Conservation (phyloP, 2,888 invertebrate species). For the Acronicta alni region DNA sequence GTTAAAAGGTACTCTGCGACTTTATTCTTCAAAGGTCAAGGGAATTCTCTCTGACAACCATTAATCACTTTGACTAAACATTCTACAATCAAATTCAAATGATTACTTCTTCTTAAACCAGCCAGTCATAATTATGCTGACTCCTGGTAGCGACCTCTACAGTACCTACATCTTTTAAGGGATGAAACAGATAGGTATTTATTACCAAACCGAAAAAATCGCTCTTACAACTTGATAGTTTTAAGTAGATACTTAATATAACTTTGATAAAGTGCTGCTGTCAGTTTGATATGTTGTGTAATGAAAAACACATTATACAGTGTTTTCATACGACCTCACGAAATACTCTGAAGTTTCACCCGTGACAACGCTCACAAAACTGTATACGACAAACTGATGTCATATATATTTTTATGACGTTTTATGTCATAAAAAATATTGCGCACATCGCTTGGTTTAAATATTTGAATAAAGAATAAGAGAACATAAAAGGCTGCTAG, state of each 20-base stretch:
- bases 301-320: conserved; percentile 46
- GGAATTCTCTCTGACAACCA: too few relatives aligned
- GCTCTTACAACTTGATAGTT: not conserved
- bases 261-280: conserved; percentile 37
- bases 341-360: conserved; percentile 49
- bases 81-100: too few relatives aligned
- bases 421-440: conserved; percentile 79
- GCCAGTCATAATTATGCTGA: too few relatives aligned
- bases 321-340: conserved; percentile 37
- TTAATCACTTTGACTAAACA: too few relatives aligned
- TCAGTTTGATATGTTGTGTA: conserved; percentile 40
- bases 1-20: too few relatives aligned
- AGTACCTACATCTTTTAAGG: too few relatives aligned
- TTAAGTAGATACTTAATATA: conserved; percentile 5
- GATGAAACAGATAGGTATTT: not conserved
- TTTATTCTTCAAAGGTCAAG: too few relatives aligned
- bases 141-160: too few relatives aligned
- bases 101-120: too few relatives aligned
- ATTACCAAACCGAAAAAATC: not conserved
- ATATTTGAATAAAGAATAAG: conserved; percentile 86
- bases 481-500: conserved; percentile 80
- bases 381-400: conserved; percentile 73
- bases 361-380: conserved; percentile 54
- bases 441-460: conserved; percentile 74
- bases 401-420: conserved; percentile 62